Evolutionary conservation across 2,888 invertebrate genomes (phyloP).

Genomic region (Lithophane leautieri): DNA sequence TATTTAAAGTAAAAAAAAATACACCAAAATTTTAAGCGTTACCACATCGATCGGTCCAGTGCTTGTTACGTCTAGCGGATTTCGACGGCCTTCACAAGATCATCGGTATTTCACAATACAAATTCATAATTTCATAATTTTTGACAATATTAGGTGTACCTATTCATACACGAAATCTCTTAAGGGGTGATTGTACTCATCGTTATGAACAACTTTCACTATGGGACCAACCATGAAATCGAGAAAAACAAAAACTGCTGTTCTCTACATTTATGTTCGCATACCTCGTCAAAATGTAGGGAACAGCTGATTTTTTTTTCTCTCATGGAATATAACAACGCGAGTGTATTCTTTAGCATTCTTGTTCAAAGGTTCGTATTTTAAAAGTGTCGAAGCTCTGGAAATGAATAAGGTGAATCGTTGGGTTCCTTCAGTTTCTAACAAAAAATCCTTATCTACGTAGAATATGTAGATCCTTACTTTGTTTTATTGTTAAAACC

Average conservation of each 20-base stretch:
- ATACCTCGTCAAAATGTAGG: no score
- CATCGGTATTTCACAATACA: neutral
- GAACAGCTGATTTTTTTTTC: neutral
- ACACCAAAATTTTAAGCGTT: no score
- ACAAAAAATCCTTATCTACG: neutral
- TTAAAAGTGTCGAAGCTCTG: neutral
- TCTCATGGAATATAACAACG: neutral
- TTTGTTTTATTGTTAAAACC: no score
- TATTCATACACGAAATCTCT: no score
- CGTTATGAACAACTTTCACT: no score
- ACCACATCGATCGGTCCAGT: neutral
- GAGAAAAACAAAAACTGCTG: no score
- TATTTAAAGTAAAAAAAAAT: no score
- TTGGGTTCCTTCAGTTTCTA: neutral
- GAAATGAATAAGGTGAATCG: neutral
- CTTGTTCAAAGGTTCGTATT: neutral
- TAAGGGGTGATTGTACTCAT: no score
- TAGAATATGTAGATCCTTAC: neutral
- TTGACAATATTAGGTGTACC: neutral
- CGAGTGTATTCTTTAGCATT: slow-evolving; percentile 12
- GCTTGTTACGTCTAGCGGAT: neutral
- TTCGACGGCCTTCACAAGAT: neutral
- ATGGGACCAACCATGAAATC: no score
- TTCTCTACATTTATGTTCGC: no score
- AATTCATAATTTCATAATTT: no score